Evolutionary conservation across 2,797 vertebrate genomes (phyloP).

Genomic region (Rhinoraja longicauda): DNA sequence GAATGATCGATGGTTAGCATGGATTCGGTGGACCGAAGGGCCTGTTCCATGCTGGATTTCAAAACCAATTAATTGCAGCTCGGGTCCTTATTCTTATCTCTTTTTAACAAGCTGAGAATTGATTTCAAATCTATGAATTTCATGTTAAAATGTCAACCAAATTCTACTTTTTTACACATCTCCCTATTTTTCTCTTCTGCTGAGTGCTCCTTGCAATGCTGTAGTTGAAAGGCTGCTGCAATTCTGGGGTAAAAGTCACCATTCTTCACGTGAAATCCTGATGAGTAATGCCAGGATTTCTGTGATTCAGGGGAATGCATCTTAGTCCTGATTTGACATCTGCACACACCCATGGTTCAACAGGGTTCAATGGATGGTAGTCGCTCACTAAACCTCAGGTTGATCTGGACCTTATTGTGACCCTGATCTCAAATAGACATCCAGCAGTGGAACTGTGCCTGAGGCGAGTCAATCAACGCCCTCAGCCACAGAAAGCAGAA

Average conservation of each 20-base stretch:
- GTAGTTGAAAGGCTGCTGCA: neutral
- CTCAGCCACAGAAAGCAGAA: neutral
- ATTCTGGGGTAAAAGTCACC: neutral
- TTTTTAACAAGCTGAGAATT: neutral
- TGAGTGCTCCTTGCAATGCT: neutral
- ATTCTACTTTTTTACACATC: neutral
- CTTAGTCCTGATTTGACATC: neutral
- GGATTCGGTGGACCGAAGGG: too few relatives aligned
- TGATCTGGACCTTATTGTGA: too few relatives aligned
- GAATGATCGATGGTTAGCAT: too few relatives aligned
- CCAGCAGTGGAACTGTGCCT: neutral
- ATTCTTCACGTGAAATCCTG: too few relatives aligned
- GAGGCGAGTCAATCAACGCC: neutral
- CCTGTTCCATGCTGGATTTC: too few relatives aligned
- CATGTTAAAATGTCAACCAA: neutral
- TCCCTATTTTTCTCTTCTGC: neutral
- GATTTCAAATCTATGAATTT: neutral
- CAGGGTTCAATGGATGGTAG: neutral
- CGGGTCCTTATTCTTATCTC: neutral
- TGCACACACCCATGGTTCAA: neutral
- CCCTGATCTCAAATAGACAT: neutral
- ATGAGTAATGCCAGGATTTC: neutral
- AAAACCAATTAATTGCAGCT: neutral
- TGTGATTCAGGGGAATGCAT: neutral
- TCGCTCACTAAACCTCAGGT: neutral